These are phyloP conservation scores for Epistrophella euchroma DNA, from an alignment of 2,888 invertebrate species.

Conservation along the genomic window DNA sequence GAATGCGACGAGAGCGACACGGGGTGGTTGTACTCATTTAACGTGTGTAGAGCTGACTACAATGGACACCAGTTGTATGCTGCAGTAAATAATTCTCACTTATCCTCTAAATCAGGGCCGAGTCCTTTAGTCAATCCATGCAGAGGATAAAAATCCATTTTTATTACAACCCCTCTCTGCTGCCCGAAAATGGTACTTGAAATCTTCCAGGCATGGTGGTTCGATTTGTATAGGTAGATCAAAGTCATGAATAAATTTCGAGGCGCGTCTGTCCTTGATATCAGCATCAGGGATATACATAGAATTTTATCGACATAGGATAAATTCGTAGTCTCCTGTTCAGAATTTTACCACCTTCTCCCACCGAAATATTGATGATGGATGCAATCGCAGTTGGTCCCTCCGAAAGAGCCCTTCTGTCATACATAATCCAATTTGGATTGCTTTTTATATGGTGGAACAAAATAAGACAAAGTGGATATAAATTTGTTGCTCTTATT, in stretches of 20 bases:
- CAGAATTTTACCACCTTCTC: not conserved
- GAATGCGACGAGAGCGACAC: not conserved
- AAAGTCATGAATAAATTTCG: constrained; percentile 70
- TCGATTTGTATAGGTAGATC: constrained; percentile 50
- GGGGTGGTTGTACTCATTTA: not conserved
- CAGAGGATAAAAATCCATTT: constrained; percentile 50
- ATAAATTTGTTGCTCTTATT: constrained; percentile 33
- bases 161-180: constrained; percentile 29
- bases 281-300: constrained; percentile 20
- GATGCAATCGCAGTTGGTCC: constrained; percentile 65
- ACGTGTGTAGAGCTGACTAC: constrained; percentile 28
- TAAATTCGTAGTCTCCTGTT: constrained; percentile 9
- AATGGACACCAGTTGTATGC: constrained; percentile 45
- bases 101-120: constrained; percentile 45
- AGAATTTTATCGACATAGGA: constrained; percentile 39
- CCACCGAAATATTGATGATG: constrained; percentile 51
- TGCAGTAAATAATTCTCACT: constrained; percentile 66
- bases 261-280: constrained; percentile 49
- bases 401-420: constrained; percentile 42
- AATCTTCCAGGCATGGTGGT: not conserved
- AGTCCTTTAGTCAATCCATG: constrained; percentile 31
- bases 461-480: constrained; percentile 21
- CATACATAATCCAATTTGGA: constrained; percentile 59
- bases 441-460: constrained; percentile 32
- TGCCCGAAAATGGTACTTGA: constrained; percentile 19